Base-by-base conservation (phyloP, 2,888 invertebrate genomes). In the Marronus borbonicus region DNA sequence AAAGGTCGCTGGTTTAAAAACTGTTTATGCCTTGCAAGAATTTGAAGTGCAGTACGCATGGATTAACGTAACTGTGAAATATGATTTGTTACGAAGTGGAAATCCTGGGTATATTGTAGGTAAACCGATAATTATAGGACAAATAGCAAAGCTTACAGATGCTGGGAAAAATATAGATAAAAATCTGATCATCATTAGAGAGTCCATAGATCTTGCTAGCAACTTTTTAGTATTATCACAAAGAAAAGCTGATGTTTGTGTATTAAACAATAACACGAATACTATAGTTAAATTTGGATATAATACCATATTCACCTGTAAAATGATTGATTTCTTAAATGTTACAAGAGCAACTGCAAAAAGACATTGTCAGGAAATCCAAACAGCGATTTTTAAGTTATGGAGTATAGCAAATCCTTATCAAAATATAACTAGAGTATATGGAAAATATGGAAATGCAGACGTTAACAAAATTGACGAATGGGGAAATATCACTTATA, bases 51-150 rank as follows among this genome's bases (percentile, higher is more conserved):
- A 84, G 50, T 88, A 86, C 80, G 79, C 83, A 62, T 88, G 88
- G 88, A 76, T 76, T 17, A 85, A 87, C 76, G 82, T 84, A 39
- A 84, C 82, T 4, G 81, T 81, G 28, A 87, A 87, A 78, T 85
- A 83, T 76, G 84, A 86, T 0, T 78, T 82, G 75, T 79, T 82
- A 58, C 83, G 90, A 17, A 96, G 96, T 88, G 96, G 96, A 2
- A 94, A 93, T 86, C 95, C 95, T 0, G 96, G 96, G 2, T 96
- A 96, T 84, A 85, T 92, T 5, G 82, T 89, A 3, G 93, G 93
- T 7, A 91, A 92, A 82, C 95, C 95, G 0, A 88, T 96, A 49
- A 87, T 92, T 77, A 85, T 86, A 44, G 91, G 90, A 62, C 86
- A 79, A 78, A 69, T 86, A 49, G 88, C 17, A 39, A 60, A 76